Percentiles rank a stretch among this genome's conserved stretches.
phyloP scores from a whole-genome alignment of 2,888 invertebrate genomes.

The Nebria brevicollis region DNA sequence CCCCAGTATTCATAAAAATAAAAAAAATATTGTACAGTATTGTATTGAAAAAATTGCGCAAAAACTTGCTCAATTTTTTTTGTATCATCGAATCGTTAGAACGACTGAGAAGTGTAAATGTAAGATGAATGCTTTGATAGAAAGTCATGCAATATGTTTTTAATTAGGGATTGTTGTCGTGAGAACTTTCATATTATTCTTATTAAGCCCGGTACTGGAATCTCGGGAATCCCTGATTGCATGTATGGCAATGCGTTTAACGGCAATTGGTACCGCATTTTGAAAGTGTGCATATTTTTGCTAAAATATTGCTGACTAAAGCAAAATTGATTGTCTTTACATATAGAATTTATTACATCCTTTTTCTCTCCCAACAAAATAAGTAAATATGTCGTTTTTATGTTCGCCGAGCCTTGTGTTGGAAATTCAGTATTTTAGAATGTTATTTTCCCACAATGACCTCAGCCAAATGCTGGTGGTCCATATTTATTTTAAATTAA shows the following conservation, averaged over 20 bases:
- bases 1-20: not conserved
- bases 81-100: not conserved
- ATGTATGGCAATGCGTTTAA: slow-evolving; percentile 3
- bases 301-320: slow-evolving; percentile 5
- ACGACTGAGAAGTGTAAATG: not conserved
- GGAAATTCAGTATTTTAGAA: slow-evolving; percentile 5
- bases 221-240: slow-evolving; percentile 21
- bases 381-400: not conserved
- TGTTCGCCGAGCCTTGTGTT: not conserved
- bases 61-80: not conserved
- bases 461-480: slow-evolving; percentile 12
- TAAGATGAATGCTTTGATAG: not conserved
- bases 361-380: not conserved
- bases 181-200: not conserved
- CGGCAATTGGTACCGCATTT: slow-evolving; percentile 8
- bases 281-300: slow-evolving; percentile 11
- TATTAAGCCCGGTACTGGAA: not conserved
- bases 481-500: slow-evolving; percentile 17
- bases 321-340: not conserved
- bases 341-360: not conserved
- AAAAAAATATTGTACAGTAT: not conserved
- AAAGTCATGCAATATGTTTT: not conserved
- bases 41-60: not conserved
- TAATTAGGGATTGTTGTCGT: not conserved
- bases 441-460: slow-evolving; percentile 13